A percentile compares a stretch with the other conserved stretches of the same genome.
Conservation (phyloP, 1,140 invertebrate species). For the Globodera rostochiensis region DNA sequence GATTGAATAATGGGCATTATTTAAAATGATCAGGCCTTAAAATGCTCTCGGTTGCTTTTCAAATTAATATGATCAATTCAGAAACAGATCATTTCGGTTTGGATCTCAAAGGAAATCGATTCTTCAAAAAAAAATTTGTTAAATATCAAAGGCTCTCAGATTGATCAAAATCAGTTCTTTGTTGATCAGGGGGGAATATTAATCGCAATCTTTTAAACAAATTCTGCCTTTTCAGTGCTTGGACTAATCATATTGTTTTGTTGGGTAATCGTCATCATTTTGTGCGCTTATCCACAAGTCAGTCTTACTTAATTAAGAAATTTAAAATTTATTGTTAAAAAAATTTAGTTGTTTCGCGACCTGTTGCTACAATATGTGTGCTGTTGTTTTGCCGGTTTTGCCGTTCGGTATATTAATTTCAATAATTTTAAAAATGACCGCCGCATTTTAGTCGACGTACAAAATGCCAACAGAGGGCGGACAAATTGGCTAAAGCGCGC, state of each 20-base stretch:
- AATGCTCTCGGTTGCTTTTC: too few relatives aligned
- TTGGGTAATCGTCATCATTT: slow-evolving; percentile 53
- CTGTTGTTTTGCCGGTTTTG: slow-evolving; percentile 31
- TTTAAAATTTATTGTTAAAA: neutral
- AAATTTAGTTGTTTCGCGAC: slow-evolving; percentile 51
- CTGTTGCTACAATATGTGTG: slow-evolving; percentile 42
- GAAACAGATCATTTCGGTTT: too few relatives aligned
- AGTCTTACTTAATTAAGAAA: neutral
- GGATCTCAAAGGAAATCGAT: too few relatives aligned
- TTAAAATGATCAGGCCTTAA: too few relatives aligned
- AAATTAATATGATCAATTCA: too few relatives aligned
- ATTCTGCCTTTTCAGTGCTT: slow-evolving; percentile 34
- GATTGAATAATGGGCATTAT: too few relatives aligned
- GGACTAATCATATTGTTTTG: slow-evolving; percentile 44
- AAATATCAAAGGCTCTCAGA: too few relatives aligned
- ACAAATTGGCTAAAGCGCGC: slow-evolving; percentile 22
- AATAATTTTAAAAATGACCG: too few relatives aligned
- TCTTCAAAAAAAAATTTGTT: too few relatives aligned
- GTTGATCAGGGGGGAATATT: too few relatives aligned
- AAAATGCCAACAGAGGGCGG: neutral
- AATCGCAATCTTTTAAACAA: too few relatives aligned
- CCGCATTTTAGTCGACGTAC: neutral
- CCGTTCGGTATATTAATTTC: neutral
- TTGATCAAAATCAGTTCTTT: too few relatives aligned
- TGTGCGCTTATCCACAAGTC: slow-evolving; percentile 54